A percentile compares a stretch with the other conserved stretches of the same genome.
These are phyloP conservation scores for Matsumurasca onukii DNA, from an alignment of 1,140 invertebrate genomes.

Conservation along the genomic window DNA sequence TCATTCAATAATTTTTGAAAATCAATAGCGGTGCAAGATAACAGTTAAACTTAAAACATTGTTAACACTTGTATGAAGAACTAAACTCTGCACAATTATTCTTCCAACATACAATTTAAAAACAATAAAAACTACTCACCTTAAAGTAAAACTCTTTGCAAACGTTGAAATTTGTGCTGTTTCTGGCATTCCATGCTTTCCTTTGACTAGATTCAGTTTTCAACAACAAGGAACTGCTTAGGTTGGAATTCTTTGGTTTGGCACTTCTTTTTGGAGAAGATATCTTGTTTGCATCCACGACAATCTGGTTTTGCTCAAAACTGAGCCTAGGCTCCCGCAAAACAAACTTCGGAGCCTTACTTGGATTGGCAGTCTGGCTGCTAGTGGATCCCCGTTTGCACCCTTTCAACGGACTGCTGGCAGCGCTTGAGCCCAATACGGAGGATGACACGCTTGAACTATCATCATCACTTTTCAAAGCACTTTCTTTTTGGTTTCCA, in stretches of 20 bases:
- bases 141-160: constrained; percentile 13
- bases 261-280: no score
- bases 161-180: constrained; percentile 2
- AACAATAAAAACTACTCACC: neutral
- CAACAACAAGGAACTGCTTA: neutral
- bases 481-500: neutral
- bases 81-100: no score
- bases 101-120: no score
- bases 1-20: no score
- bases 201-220: constrained; percentile 13
- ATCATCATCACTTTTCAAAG: constrained; percentile 15
- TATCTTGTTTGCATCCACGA: neutral
- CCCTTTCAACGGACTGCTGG: neutral
- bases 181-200: constrained; percentile 15
- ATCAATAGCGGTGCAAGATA: no score
- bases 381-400: neutral
- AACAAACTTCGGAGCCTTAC: constrained; percentile 16
- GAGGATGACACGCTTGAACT: constrained; percentile 23
- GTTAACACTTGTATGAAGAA: no score
- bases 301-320: neutral
- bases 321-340: constrained; percentile 5
- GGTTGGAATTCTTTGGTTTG: neutral
- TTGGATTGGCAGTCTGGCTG: neutral
- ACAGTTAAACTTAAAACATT: no score
- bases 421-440: neutral